Conservation (phyloP, 2,797 vertebrate genomes). For the Tapera naevia region DNA sequence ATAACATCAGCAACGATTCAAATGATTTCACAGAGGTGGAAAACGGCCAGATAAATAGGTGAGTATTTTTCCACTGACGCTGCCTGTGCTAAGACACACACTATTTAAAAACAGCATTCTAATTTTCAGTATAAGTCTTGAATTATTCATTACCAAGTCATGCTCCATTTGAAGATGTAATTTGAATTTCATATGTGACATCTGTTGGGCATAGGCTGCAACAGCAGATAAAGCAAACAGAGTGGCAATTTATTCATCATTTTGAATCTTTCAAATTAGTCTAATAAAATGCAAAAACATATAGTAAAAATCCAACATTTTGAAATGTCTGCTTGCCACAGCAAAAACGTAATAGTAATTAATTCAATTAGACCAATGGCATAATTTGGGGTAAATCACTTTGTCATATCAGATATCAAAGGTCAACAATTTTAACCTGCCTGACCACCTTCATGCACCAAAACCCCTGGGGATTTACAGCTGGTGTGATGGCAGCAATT, state of each 20-base stretch:
- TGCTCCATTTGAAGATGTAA: slow-evolving; percentile 72
- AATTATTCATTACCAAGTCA: slow-evolving; percentile 76
- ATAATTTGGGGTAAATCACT: neutral
- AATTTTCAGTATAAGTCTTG: slow-evolving; percentile 61
- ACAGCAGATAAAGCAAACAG: slow-evolving; percentile 64
- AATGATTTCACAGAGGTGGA: slow-evolving; percentile 83
- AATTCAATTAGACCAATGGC: neutral
- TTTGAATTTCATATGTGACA: slow-evolving; percentile 78
- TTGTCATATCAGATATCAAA: neutral
- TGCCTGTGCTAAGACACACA: slow-evolving; percentile 44
- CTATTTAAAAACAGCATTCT: slow-evolving; percentile 64
- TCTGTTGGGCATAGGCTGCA: slow-evolving; percentile 72
- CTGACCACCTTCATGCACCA: neutral
- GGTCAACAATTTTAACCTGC: neutral
- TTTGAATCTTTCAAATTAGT: slow-evolving; percentile 60
- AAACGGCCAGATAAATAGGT: slow-evolving; percentile 82
- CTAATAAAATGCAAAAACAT: slow-evolving; percentile 68
- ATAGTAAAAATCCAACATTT: slow-evolving; percentile 19
- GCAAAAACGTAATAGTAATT: neutral
- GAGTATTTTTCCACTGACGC: slow-evolving; percentile 68
- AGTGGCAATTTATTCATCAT: slow-evolving; percentile 68
- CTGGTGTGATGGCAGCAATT: neutral
- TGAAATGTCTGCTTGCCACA: neutral
- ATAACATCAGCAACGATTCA: slow-evolving; percentile 82
- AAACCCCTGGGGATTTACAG: neutral